These are phyloP conservation scores for Cydia strobilella DNA, from an alignment of 1,140 invertebrate genomes.

Conservation along the genomic window DNA sequence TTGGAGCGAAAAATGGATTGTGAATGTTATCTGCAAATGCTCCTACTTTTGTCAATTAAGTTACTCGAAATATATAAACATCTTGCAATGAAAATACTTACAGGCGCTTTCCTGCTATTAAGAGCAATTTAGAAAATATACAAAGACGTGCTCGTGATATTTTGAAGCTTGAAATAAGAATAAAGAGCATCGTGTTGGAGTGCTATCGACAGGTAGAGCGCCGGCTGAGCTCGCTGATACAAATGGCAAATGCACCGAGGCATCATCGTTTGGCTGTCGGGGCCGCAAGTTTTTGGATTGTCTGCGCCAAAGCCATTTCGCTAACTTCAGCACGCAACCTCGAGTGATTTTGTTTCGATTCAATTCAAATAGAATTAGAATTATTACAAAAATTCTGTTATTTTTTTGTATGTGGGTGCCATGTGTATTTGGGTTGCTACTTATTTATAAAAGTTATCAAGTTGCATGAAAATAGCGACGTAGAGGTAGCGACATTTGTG, in stretches of 20 bases:
- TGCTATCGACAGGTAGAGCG: conserved; percentile 33
- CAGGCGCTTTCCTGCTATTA: not conserved
- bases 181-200: not conserved
- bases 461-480: too few species aligned
- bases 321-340: not conserved
- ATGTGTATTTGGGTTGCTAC: too few species aligned
- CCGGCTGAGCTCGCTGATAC: conserved; percentile 27
- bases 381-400: not conserved
- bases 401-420: not conserved
- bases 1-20: not conserved
- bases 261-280: conserved; percentile 36
- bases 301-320: conserved; percentile 24
- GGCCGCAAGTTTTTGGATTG: conserved; percentile 20
- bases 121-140: not conserved
- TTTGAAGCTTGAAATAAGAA: conserved; percentile 5
- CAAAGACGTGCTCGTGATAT: not conserved
- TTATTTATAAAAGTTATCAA: too few species aligned
- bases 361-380: not conserved
- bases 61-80: not conserved
- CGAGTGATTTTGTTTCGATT: conserved; percentile 2
- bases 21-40: not conserved
- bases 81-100: not conserved
- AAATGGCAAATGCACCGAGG: conserved; percentile 37
- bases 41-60: not conserved
- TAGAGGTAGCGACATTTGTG: too few species aligned